Evolutionary conservation across 1,140 invertebrate genomes (phyloP), one percentile per base, ranked within the genome.

Genomic region (Pseudomyrmex gracilis): DNA sequence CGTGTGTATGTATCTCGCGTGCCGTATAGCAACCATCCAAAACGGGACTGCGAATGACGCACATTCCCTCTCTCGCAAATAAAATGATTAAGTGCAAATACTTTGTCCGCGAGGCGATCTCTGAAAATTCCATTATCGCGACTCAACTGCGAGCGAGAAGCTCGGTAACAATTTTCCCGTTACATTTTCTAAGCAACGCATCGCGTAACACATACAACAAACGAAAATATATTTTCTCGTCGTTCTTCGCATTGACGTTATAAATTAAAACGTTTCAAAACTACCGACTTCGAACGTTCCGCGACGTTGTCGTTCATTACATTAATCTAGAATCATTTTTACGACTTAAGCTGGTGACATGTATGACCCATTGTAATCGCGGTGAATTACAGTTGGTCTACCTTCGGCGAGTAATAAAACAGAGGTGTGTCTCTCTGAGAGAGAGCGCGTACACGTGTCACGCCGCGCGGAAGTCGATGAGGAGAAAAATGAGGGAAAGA

Each of bases 321-420:
- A 12, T 70, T 22, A 17, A 13, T n/a, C 2, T 5, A 15, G 2
- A 47, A 61, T 55, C 43, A 70, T 60, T 58, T 71, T 68, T 55
- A 17, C 34, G 13, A 47, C 51, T 58, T n/a, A 47, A 15, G 10
- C 20, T 13, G 8, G 34, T 45, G 76, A 80, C 66, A 49, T 58
- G 12, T 80, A 70, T 5, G 53, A 20, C 20, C 74, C 49, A 77
- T 77, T 77, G 74, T 77, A 77, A 77, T 77, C 74, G 63, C 74
- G n/a, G 20, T 43, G 74, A 34, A 2, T 60, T 60, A 47, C 43
- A 49, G 63, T 77, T 77, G 22, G 63, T 68, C 63, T 57, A 68
- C 24, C 20, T 68, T 70, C 22, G 43, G 53, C 43, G n/a, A 12
- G 76, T 71, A 80, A 80, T 80, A 80, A 80, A 80, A 80, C 71